These are phyloP conservation scores for Ciona savignyi DNA, from an alignment of 23 tunicate species.

Conservation along the genomic window DNA sequence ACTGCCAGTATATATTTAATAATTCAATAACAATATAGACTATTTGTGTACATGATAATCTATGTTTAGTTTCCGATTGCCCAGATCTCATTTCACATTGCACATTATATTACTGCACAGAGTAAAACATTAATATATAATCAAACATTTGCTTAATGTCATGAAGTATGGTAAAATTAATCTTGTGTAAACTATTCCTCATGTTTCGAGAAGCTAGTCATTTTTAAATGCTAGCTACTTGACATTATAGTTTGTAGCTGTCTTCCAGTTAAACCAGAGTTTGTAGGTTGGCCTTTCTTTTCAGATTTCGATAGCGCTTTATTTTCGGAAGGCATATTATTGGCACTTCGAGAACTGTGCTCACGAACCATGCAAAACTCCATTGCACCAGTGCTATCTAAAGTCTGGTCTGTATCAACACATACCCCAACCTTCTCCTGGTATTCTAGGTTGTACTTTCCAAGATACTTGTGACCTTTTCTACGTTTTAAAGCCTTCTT, in stretches of 20 bases:
- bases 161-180: too few species aligned
- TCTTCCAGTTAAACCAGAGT: not conserved
- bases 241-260: not conserved
- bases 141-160: too few species aligned
- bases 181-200: too few species aligned
- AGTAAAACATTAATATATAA: too few species aligned
- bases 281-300: not conserved
- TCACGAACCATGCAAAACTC: slow-evolving; percentile 83
- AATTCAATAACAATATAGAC: too few species aligned
- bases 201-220: not conserved
- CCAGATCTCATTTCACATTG: too few species aligned
- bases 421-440: slow-evolving; percentile 52
- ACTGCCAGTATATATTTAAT: too few species aligned
- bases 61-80: too few species aligned
- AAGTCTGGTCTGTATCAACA: slow-evolving; percentile 65
- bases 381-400: slow-evolving; percentile 85
- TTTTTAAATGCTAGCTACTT: not conserved
- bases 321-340: not conserved
- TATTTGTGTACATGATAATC: too few species aligned
- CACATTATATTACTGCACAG: too few species aligned
- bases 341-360: slow-evolving; percentile 56
- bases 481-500: slow-evolving; percentile 55
- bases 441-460: slow-evolving; percentile 56
- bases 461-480: slow-evolving; percentile 55
- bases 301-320: not conserved